Conservation (phyloP, 2,888 invertebrate species). For the Lathronympha strigana region DNA sequence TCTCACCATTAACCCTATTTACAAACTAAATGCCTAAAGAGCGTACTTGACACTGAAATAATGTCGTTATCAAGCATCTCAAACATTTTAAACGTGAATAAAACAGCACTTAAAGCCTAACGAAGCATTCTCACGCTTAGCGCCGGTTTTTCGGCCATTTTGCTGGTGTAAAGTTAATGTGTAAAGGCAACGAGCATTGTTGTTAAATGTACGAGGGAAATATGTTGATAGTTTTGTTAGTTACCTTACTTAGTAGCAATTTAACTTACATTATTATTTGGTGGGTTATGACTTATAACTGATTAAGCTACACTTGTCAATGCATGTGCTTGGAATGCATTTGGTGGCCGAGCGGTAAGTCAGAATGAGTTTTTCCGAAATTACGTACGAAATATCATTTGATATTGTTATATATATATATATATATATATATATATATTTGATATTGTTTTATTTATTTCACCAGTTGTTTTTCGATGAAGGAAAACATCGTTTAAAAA, state of each 20-base stretch:
- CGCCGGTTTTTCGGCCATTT: slow-evolving; percentile 42
- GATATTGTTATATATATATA: too few species aligned
- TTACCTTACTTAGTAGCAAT: slow-evolving; percentile 7
- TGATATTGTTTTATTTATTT: too few species aligned
- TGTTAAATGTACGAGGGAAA: slow-evolving; percentile 52
- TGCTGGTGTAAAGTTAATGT: slow-evolving; percentile 46
- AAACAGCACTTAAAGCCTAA: slow-evolving; percentile 25
- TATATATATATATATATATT: too few species aligned
- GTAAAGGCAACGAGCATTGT: slow-evolving; percentile 47
- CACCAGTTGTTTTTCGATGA: too few species aligned
- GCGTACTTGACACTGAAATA: slow-evolving; percentile 5
- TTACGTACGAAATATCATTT: too few species aligned
- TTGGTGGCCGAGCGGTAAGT: too few species aligned
- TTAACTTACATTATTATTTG: neutral
- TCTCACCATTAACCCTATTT: neutral
- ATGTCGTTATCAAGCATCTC: slow-evolving; percentile 20
- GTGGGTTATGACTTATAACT: too few species aligned
- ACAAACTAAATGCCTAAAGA: slow-evolving; percentile 7
- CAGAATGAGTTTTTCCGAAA: too few species aligned
- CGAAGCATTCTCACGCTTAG: slow-evolving; percentile 37
- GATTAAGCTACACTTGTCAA: too few species aligned
- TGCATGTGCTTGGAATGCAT: too few species aligned
- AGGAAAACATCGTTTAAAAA: too few species aligned
- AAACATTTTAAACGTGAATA: slow-evolving; percentile 29
- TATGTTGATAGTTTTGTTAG: slow-evolving; percentile 66